These are phyloP conservation scores for Condylostylus longicornis DNA, from an alignment of 1,140 invertebrate genomes.

Conservation along the genomic window DNA sequence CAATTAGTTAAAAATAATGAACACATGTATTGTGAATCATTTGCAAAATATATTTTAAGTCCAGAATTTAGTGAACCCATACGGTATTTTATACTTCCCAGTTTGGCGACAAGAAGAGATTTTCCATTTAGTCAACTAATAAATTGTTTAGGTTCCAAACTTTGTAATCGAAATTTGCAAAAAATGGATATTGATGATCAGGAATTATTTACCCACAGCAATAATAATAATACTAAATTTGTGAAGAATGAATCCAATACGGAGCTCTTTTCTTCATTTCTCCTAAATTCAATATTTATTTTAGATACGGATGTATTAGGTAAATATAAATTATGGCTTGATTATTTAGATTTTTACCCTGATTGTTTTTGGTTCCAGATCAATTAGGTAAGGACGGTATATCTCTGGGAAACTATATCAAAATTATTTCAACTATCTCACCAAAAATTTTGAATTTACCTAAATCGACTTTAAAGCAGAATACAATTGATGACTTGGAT, in stretches of 20 bases:
- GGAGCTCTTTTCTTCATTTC: constrained; percentile 24
- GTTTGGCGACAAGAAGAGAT: constrained; percentile 31
- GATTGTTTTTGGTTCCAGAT: constrained; percentile 49
- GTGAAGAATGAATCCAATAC: too few species aligned
- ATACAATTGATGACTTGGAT: constrained; percentile 11
- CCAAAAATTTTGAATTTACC: constrained; percentile 27
- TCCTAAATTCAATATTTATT: constrained; percentile 48
- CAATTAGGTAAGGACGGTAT: constrained; percentile 43
- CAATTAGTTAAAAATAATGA: constrained; percentile 31
- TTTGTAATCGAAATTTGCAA: too few species aligned
- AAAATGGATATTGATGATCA: constrained; percentile 7
- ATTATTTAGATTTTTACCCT: too few species aligned
- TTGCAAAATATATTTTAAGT: constrained; percentile 37
- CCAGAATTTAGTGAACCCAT: constrained; percentile 39
- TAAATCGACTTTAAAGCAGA: constrained; percentile 19
- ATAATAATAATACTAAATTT: neutral
- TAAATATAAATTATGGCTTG: too few species aligned
- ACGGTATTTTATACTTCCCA: constrained; percentile 39
- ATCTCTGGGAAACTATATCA: constrained; percentile 17
- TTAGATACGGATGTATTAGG: too few species aligned
- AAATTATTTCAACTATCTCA: constrained; percentile 33
- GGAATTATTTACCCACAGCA: neutral
- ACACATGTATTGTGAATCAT: constrained; percentile 15
- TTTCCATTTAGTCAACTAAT: constrained; percentile 39
- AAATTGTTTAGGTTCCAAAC: too few species aligned